Percentiles rank a stretch among this genome's conserved stretches.
Conservation (phyloP, 2,888 invertebrate species). For the Eupeodes luniger region DNA sequence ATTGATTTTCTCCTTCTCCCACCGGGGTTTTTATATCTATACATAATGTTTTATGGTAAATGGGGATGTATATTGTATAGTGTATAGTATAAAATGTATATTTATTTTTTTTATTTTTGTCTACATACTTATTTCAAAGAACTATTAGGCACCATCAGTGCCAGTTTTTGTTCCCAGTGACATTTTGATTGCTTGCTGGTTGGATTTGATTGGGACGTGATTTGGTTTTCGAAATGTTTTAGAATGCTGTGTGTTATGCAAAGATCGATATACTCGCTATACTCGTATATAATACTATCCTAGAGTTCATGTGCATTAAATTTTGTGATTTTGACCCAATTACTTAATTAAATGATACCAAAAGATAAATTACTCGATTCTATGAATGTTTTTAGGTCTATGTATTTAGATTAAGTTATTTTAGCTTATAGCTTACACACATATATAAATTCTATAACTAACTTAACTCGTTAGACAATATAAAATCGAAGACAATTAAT, state of each 20-base stretch:
- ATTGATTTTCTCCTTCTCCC: constrained; percentile 64
- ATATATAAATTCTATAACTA: background rate
- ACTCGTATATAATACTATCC: too few relatives aligned
- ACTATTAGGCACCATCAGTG: constrained; percentile 65
- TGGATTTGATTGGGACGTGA: constrained; percentile 67
- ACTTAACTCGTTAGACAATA: background rate
- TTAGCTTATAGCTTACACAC: too few relatives aligned
- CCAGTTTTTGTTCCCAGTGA: constrained; percentile 48
- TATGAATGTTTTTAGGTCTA: background rate
- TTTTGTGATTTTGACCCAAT: constrained; percentile 42
- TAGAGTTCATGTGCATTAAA: constrained; percentile 34
- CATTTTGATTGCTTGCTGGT: constrained; percentile 62
- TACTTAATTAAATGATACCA: constrained; percentile 44
- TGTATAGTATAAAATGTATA: too few relatives aligned
- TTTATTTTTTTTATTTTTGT: background rate
- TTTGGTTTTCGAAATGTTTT: constrained; percentile 49
- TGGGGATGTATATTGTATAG: too few relatives aligned
- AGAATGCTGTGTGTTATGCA: constrained; percentile 36
- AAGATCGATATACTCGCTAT: constrained; percentile 26
- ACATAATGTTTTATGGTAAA: too few relatives aligned
- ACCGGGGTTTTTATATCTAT: background rate
- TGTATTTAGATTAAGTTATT: too few relatives aligned
- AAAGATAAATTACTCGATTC: constrained; percentile 5
- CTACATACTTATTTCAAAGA: constrained; percentile 16
- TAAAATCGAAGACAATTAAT: background rate